Base-by-base conservation (phyloP, 1,140 invertebrate genomes). In the Micrasema longulum region DNA sequence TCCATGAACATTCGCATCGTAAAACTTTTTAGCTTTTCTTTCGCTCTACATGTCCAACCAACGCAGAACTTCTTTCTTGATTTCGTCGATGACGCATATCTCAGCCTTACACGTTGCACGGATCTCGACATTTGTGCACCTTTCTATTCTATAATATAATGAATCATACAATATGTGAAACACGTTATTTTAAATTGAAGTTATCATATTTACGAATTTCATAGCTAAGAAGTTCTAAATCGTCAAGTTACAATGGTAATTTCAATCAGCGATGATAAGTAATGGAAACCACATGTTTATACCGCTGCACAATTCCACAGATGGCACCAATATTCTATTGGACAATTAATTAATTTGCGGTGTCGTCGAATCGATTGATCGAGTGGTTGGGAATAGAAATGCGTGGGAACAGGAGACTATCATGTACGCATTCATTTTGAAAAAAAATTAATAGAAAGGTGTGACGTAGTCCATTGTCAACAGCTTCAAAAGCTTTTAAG, bases 301-400 rank as follows among this genome's bases (percentile, higher is more conserved):
- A n/a, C 35, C 18, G 55, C 14, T n/a, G 35, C 36, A 60, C 36
- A 41, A 20, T 22, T 14, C 55, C 55, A 60, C 36, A 41, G 55
- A 60, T 36, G 55, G 20, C 55, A 60, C 36, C 35, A 41, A 20
- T 35, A 16, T 10, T 38, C 55, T 20, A 60, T 38, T 60, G 26
- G 26, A 31, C 26, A 60, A 60, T 60, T 38, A n/a, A n/a, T n/a
- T n/a, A 14, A 60, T 60, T 41, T 60, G 55, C 36, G 55, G 55
- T 41, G 41, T 60, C 55, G 16, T 38, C 11, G 5, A 12, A 60
- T 38, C 22, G 52, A 55, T 55, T 55, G 52, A 60, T 38, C 22
- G 41, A 60, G 55, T 38, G 55, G 55, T 18, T 38, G 1, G 55
- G 16, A 60, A 60, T 41, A 11, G 55, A 43, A 60, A 4, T 38